A percentile compares a stretch with the other conserved stretches of the same genome.
phyloP scores from a whole-genome alignment of 2,113 vertebrate species.

The Macroglossus sobrinus region DNA sequence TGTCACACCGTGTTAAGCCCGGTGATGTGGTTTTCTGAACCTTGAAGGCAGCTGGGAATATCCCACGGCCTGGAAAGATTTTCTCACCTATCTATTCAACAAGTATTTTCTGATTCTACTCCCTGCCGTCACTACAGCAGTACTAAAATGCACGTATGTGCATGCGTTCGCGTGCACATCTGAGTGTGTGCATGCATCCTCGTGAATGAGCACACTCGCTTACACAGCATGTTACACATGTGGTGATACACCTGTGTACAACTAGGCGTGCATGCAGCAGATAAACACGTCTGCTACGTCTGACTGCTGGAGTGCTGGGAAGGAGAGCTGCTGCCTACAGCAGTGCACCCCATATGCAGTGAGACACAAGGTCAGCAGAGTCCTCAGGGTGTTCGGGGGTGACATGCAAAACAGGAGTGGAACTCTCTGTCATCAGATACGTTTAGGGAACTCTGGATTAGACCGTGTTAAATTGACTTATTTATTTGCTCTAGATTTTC shows the following conservation, averaged over 20 bases:
- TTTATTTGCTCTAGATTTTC: neutral
- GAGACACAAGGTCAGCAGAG: neutral
- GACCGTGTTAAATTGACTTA: neutral
- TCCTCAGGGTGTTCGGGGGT: neutral
- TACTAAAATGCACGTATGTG: neutral
- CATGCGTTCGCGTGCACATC: neutral
- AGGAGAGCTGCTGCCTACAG: neutral
- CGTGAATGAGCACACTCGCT: neutral
- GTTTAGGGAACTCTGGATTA: neutral
- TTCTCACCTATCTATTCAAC: neutral
- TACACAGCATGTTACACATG: neutral
- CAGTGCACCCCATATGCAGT: neutral
- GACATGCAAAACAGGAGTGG: neutral
- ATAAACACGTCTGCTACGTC: neutral
- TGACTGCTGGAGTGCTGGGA: neutral
- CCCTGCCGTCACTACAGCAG: neutral
- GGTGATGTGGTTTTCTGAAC: neutral
- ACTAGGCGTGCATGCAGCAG: neutral
- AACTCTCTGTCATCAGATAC: neutral
- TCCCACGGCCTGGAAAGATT: neutral
- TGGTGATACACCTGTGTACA: neutral
- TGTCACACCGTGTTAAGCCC: neutral
- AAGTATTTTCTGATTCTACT: neutral
- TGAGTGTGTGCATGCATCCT: neutral
- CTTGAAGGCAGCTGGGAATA: neutral